Evolutionary conservation across 2,888 invertebrate genomes (phyloP), one percentile per base, ranked within the genome.

Genomic region (Fragum sueziense): DNA sequence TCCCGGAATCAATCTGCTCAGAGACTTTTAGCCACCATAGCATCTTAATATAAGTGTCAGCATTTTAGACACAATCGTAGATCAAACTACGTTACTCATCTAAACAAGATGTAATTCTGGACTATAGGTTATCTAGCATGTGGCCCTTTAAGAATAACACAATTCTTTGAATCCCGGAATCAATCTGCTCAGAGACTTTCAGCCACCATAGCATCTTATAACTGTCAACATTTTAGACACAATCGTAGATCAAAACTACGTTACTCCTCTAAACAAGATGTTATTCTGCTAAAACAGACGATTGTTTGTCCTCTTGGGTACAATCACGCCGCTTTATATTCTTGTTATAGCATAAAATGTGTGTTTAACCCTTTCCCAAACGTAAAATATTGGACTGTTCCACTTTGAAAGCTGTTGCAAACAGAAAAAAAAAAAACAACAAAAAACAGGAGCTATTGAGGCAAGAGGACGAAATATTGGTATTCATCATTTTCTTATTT

Each of bases 51-150:
- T 22, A 41, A 41, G 22, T 65, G 65, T 65, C 65, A 65, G 11
- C 41, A 37, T 25, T 9, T 37, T 22, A 25, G 22, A 9, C 25
- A 4, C 22, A 3, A 6, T 65, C 47, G 65, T 65, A 65, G 33
- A 65, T 65, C 65, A 41, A 25, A n/a, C 20, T 1, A 27, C 17
- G n/a, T 41, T 41, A 3, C 65, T 14, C 65, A 33, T 4, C n/a
- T 41, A 41, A 65, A 65, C 65, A 65, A 65, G 65, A 65, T 65
- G 65, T 41, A 41, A 65, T 65, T 65, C 41, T 41, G 65, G 9
- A 9, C 41, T 17, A 17, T 41, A 41, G 41, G 41, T 41, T 41
- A 17, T 11, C 17, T 41, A 11, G 9, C 41, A 17, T 17, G 41
- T 41, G 41, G 41, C 41, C 11, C 17, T 41, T 9, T 9, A 9